Evolutionary conservation across 1,140 invertebrate genomes (phyloP).

Genomic region (Lasaia peninsularis): DNA sequence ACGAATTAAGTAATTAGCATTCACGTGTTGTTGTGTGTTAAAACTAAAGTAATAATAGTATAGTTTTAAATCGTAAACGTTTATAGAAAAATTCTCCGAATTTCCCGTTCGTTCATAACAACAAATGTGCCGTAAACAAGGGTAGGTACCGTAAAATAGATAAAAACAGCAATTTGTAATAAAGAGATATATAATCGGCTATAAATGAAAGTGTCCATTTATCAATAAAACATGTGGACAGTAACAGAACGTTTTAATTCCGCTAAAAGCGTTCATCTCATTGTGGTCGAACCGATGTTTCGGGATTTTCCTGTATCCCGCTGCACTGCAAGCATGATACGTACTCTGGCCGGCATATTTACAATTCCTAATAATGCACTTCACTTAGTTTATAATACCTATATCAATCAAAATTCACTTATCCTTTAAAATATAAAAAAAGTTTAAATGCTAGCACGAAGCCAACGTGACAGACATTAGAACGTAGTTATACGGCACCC

Average conservation of each 20-base stretch:
- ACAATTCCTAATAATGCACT: conserved; percentile 20
- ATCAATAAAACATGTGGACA: conserved; percentile 57
- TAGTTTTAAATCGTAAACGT: too few species aligned
- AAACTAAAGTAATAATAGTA: too few species aligned
- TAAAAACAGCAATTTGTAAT: conserved; percentile 5
- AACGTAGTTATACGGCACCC: too few species aligned
- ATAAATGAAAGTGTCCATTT: conserved; percentile 17
- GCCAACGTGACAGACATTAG: too few species aligned
- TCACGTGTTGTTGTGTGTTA: too few species aligned
- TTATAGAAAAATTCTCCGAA: too few species aligned
- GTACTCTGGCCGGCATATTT: conserved; percentile 14
- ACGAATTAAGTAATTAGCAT: too few species aligned
- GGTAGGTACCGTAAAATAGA: not conserved
- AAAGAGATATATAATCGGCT: conserved; percentile 13
- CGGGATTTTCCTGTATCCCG: conserved; percentile 37
- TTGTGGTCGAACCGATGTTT: conserved; percentile 50
- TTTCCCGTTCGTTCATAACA: too few species aligned
- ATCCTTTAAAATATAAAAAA: too few species aligned
- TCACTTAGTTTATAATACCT: too few species aligned
- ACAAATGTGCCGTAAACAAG: not conserved
- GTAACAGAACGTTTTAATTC: conserved; percentile 53
- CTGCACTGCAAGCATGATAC: conserved; percentile 2
- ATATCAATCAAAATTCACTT: too few species aligned
- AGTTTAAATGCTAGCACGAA: too few species aligned
- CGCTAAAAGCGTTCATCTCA: conserved; percentile 67